Evolutionary conservation across 2,113 vertebrate genomes (phyloP), one percentile per base, ranked within the genome.

Genomic region (Anoplopoma fimbria): DNA sequence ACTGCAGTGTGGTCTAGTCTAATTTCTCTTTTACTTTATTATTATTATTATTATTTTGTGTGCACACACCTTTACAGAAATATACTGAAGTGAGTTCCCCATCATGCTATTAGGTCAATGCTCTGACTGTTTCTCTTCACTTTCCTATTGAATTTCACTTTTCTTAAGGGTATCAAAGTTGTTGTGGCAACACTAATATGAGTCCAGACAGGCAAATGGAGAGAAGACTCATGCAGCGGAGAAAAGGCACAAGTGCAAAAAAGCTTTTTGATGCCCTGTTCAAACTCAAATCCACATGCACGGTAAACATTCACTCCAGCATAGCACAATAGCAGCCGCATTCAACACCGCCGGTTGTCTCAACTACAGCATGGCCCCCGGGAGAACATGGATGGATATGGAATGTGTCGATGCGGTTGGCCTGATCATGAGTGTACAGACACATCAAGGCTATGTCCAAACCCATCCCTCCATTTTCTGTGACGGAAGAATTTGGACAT

Each of bases 241-340:
- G 76, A 84, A n/a, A 77, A 80, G 71, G 85, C 90, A 85, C 64
- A 85, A 79, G 76, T 84, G 85, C 75, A 83, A 87, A 89, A 84
- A 76, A 87, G 77, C 69, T 89, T 82, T 77, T 65, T 51, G 64
- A 88, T 77, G 87, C 79, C 68, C 79, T 74, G 79, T 87, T 86
- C 53, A 78, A 88, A 90, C 60, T 72, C 73, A 79, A 36, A 81
- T 75, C 69, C 69, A 89, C 91, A 91, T 93, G 91, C 91, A 92
- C 36, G 19, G 70, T 45, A 83, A 71, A 86, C 73, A 81, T 81
- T 82, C 73, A 83, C 75, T 78, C 71, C 77, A 6, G 17, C 67
- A 72, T 15, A 49, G 75, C 72, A 82, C 49, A 57, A 75, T 1
- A 75, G 68, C 60, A 74, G 61, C 65, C 27, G 4, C 83, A 71